Conservation (phyloP, 30 jellyfish, hydroid and myxozoan genomes). For the Haliclystus octoradiatus region DNA sequence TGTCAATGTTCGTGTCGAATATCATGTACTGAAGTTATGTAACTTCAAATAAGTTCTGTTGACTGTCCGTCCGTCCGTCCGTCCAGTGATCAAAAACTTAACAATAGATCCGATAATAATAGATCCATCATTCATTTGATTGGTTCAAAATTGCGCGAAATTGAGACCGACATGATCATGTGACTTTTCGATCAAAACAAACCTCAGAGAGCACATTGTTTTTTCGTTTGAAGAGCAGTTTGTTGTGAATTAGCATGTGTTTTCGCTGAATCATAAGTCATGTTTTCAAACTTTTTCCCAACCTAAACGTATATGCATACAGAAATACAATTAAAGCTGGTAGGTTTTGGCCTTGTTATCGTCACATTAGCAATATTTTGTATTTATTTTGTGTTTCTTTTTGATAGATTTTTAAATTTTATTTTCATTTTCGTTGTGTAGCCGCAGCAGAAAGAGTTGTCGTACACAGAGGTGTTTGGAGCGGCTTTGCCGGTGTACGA, state of each 20-base stretch:
- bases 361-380: not conserved
- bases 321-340: not conserved
- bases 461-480: slow-evolving; percentile 68
- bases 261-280: not conserved
- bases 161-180: not conserved
- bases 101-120: not conserved
- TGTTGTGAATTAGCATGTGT: not conserved
- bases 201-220: not conserved
- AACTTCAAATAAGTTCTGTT: too few species aligned
- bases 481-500: slow-evolving; percentile 72
- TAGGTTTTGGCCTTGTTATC: not conserved
- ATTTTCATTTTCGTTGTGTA: slow-evolving; percentile 19
- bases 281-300: not conserved
- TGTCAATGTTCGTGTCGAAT: too few species aligned
- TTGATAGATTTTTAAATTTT: not conserved
- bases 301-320: not conserved
- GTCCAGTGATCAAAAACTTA: too few species aligned
- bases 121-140: not conserved
- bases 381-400: not conserved
- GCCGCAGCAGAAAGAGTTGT: slow-evolving; percentile 63
- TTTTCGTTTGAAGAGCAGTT: not conserved
- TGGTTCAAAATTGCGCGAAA: not conserved
- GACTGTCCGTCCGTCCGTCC: too few species aligned
- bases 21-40: too few species aligned
- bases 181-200: not conserved